Evolutionary conservation across 2,888 invertebrate species (phyloP), one percentile per base, ranked within the genome.

Genomic region (Andrena bicolor): DNA sequence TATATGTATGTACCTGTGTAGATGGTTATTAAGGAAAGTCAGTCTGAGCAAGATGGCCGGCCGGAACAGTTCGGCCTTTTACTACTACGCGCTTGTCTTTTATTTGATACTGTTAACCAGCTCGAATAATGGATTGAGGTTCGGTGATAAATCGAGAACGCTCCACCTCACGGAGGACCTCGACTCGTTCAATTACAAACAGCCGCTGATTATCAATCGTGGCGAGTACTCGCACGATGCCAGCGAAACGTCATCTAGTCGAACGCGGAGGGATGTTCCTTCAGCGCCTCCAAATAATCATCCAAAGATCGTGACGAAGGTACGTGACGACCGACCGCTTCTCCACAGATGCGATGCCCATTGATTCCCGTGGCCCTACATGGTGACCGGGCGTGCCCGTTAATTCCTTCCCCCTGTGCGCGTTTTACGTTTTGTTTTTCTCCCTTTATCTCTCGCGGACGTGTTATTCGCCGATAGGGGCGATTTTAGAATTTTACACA

Each of bases 1-100:
- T 2, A 41, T 10, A 49, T 48, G 16, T 61, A 72, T 70, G 76
- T 84, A 80, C 68, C 76, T 61, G 41, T 68, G 61, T 78, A 60
- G 61, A 58, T 58, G 78, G 28, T 64, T 68, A 69, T 70, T 73
- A 76, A 82, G 73, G 86, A 87, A 86, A 89, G 88, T 90, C 90
- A 93, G 93, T 93, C 90, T 90, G 88, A 88, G 91, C 93, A 93
- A 93, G 91, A 93, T 93, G 93, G 93, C 93, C 89, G 93, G 91
- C 87, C 91, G 92, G 91, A 77, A 84, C 88, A 91, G 86, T 86
- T 91, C 92, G 91, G 90, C 90, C 81, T 85, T 89, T 69, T 90
- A 88, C 87, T 91, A 89, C 73, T 90, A 89, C 79, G 89, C 89
- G 75, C 78, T 92, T 83, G 82, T 90, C 76, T 88, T 92, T 56